phyloP scores from a whole-genome alignment of 2,888 invertebrate species.

The Pandemis cinnamomeana region DNA sequence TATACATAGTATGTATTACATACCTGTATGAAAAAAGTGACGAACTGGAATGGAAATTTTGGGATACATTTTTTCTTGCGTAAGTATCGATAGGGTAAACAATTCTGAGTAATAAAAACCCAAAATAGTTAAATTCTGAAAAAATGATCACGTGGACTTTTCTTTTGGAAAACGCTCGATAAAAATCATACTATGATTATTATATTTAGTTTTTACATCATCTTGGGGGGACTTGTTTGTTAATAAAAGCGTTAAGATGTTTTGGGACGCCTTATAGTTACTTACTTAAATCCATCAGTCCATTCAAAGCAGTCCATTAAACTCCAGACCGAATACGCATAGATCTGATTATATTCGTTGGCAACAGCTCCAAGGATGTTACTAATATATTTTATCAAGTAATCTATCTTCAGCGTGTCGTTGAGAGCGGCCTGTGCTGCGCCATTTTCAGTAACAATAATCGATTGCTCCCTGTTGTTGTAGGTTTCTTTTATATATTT shows the following conservation, averaged over 20 bases:
- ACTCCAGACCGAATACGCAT: constrained; percentile 69
- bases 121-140: too few relatives aligned
- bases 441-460: constrained; percentile 86
- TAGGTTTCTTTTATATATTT: constrained; percentile 84
- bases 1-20: too few relatives aligned
- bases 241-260: too few relatives aligned
- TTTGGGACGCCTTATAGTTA: background rate
- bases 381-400: constrained; percentile 59
- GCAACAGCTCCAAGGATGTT: constrained; percentile 55
- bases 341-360: constrained; percentile 65
- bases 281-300: constrained; percentile 56
- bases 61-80: too few relatives aligned
- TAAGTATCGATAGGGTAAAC: too few relatives aligned
- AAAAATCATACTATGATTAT: background rate
- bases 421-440: constrained; percentile 68
- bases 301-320: constrained; percentile 77
- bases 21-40: too few relatives aligned
- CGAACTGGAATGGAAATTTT: too few relatives aligned
- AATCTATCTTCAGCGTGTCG: constrained; percentile 72
- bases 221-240: too few relatives aligned
- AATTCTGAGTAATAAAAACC: too few relatives aligned
- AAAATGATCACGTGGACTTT: too few relatives aligned
- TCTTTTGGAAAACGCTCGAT: too few relatives aligned
- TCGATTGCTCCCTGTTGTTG: constrained; percentile 69
- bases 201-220: too few relatives aligned